Percentiles rank a stretch among this genome's conserved stretches.
Conservation (phyloP, 2,797 vertebrate genomes). For the Ctenosaura bakeri region DNA sequence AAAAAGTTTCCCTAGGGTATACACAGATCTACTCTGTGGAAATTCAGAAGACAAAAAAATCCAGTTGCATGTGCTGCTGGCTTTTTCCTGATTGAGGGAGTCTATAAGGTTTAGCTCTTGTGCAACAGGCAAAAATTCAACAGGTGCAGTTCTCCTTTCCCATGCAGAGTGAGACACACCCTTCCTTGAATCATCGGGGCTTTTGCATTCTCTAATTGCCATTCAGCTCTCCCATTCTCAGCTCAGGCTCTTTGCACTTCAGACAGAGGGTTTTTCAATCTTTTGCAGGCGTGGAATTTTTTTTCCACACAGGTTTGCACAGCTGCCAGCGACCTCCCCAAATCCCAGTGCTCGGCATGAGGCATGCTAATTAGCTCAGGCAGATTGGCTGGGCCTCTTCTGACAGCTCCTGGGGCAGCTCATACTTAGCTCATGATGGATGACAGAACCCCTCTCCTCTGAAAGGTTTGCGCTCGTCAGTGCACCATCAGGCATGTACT, state of each 20-base stretch:
- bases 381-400: background rate
- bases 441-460: conserved; percentile 20
- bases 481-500: fast-evolving
- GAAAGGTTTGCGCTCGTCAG: background rate
- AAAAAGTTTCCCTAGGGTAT: background rate
- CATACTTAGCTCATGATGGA: background rate
- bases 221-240: background rate
- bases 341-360: background rate
- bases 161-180: too few relatives aligned
- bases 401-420: background rate
- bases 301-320: conserved; percentile 28
- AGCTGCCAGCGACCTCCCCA: background rate
- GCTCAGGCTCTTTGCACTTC: background rate
- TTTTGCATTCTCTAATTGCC: background rate
- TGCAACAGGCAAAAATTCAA: background rate
- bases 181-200: background rate
- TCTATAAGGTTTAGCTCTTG: too few relatives aligned
- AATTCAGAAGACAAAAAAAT: background rate
- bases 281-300: conserved; percentile 6
- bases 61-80: background rate
- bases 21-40: background rate
- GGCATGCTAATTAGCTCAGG: conserved; percentile 19
- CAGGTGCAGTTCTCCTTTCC: background rate
- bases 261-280: fast-evolving
- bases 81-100: too few relatives aligned